Base-by-base conservation (phyloP, 1,140 invertebrate genomes). In the Lordiphosa clarofinis region DNA sequence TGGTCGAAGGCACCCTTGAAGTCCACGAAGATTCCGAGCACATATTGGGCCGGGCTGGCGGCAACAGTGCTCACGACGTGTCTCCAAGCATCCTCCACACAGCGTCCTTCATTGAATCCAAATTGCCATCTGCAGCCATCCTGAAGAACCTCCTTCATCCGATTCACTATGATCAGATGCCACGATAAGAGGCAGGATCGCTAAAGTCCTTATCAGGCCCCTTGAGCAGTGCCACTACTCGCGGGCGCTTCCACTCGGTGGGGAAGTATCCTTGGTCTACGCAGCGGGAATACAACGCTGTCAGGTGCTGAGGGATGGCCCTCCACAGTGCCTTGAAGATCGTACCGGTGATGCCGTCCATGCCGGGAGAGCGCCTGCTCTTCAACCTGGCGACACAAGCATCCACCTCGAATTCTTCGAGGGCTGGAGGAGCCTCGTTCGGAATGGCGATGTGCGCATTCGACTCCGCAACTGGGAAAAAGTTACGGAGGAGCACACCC, bases 251-350 rank as follows among this genome's bases (percentile, higher is more conserved):
- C 49, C 24, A 42, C 37, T 53, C 37, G 12, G 37, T n/a, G 38
- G 21, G 49, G 6, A 52, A 52, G 36, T 52, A 52, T 28, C 49
- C 49, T n/a, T n/a, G n/a, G n/a, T n/a, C 39, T 7, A 42, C 39
- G 33, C 59, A 50, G n/a, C 33, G 37, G 46, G 52, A 54, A 35
- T 12, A 42, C 39, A 56, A 15, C 50, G 46, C 59, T 13, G 9
- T 33, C 9, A 57, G 10, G 21, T 49, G 44, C 44, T 57, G 43
- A 19, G 1, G 49, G 5, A 36, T 49, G 1, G 47, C 33, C 5
- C 31, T 33, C 59, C 46, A 56, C n/a, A 56, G 24, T 43, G 36
- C 63, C 46, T 66, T 66, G 47, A 33, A 50, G 12, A 61, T 66
- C 0, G 9, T 21, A 19, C 56, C 62, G 7, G 47, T 56, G 44